phyloP scores from a whole-genome alignment of 2,113 vertebrate genomes.

The Bathybates hornii region DNA sequence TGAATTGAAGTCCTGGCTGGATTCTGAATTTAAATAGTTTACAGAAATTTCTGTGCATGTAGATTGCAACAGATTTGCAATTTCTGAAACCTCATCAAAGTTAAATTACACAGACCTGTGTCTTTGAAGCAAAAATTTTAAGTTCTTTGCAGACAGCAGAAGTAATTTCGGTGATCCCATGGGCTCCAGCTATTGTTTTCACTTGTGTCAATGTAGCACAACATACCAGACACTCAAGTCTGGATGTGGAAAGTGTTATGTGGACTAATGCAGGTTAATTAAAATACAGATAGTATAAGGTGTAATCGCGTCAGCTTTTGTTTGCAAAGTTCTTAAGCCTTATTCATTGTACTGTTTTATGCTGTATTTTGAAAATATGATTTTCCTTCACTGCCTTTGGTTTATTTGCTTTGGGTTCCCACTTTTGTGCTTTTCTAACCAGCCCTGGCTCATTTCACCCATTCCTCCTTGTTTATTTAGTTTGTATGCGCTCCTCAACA shows the following conservation, averaged over 20 bases:
- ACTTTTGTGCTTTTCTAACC: neutral
- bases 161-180: neutral
- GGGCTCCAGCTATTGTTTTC: neutral
- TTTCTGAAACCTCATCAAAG: neutral
- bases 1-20: neutral
- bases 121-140: neutral
- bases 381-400: neutral
- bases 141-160: neutral
- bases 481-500: neutral
- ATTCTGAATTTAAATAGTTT: neutral
- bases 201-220: neutral
- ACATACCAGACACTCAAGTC: neutral
- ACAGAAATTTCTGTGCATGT: neutral
- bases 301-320: accelerated
- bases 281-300: neutral
- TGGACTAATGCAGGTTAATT: neutral
- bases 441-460: neutral
- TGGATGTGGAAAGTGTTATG: neutral
- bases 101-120: neutral
- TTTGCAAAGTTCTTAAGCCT: accelerated
- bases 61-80: neutral
- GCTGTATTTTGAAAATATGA: neutral
- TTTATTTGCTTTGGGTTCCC: neutral
- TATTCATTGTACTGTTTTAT: neutral
- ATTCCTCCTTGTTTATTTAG: neutral